Percentiles rank a stretch among this genome's conserved stretches.
phyloP scores from a whole-genome alignment of 2,797 vertebrate species.

The Phataginus tricuspis region DNA sequence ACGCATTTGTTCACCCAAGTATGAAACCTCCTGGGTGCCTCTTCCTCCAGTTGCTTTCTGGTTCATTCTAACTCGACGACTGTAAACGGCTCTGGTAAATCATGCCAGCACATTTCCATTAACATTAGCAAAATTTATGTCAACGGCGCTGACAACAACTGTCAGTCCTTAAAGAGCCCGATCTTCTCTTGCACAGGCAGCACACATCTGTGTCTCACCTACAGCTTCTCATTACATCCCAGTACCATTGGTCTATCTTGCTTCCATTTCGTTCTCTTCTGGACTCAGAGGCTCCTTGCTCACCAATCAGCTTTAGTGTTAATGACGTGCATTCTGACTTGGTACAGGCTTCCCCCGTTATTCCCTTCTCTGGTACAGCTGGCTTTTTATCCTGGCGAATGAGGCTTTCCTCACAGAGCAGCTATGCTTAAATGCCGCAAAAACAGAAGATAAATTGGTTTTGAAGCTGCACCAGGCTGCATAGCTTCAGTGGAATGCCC shows the following conservation, averaged over 20 bases:
- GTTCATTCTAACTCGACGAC: slow-evolving; percentile 74
- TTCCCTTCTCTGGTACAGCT: slow-evolving; percentile 51
- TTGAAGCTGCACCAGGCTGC: neutral
- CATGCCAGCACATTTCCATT: slow-evolving; percentile 76
- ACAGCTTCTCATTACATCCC: slow-evolving; percentile 44
- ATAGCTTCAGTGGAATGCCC: slow-evolving; percentile 15
- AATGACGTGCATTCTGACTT: slow-evolving; percentile 39
- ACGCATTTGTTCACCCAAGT: slow-evolving; percentile 56
- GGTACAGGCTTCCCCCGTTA: neutral
- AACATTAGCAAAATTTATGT: slow-evolving; percentile 80
- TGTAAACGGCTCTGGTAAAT: slow-evolving; percentile 76
- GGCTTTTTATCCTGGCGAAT: slow-evolving; percentile 41
- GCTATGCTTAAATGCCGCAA: neutral
- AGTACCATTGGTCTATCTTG: slow-evolving; percentile 42
- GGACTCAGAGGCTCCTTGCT: slow-evolving; percentile 57
- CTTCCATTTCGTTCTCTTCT: slow-evolving; percentile 52
- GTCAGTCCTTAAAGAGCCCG: slow-evolving; percentile 72
- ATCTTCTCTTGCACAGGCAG: slow-evolving; percentile 75
- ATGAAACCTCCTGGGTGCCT: slow-evolving; percentile 67
- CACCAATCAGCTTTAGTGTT: slow-evolving; percentile 64
- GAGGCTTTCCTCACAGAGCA: slow-evolving; percentile 41
- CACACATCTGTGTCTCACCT: slow-evolving; percentile 67
- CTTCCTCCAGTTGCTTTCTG: slow-evolving; percentile 68
- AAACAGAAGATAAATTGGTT: slow-evolving; percentile 50
- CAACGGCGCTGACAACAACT: slow-evolving; percentile 73